These are phyloP conservation scores for Cloeon dipterum DNA, from an alignment of 2,888 invertebrate genomes.

Conservation along the genomic window DNA sequence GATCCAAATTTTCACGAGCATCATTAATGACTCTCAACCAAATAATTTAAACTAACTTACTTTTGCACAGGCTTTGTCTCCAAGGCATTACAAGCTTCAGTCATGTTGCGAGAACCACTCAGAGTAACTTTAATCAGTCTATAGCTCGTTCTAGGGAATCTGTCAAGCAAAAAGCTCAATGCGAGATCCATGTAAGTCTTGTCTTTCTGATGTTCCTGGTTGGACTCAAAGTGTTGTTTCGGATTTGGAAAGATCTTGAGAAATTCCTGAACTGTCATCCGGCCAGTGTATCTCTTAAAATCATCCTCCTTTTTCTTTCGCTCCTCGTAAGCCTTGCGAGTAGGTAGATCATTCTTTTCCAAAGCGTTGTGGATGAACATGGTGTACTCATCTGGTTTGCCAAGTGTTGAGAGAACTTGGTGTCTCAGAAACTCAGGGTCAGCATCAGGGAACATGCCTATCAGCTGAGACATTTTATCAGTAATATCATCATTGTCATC, in stretches of 20 bases:
- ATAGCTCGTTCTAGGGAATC: neutral
- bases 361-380: slow-evolving; percentile 1
- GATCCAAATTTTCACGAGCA: too few relatives aligned
- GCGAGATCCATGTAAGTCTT: neutral
- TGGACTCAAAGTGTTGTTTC: neutral
- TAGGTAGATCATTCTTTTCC: neutral
- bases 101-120: neutral
- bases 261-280: neutral
- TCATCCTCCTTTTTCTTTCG: neutral
- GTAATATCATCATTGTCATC: neutral
- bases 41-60: too few relatives aligned
- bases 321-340: neutral
- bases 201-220: neutral
- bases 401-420: slow-evolving; percentile 1
- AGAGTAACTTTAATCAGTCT: neutral
- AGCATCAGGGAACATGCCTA: slow-evolving; percentile 3
- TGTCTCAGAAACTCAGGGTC: slow-evolving; percentile 3
- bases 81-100: too few relatives aligned
- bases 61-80: too few relatives aligned
- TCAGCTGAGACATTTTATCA: slow-evolving; percentile 1
- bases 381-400: neutral
- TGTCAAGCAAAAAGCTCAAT: neutral
- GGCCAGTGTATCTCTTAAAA: neutral
- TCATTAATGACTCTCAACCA: too few relatives aligned
- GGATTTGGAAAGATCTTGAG: neutral